phyloP scores from a whole-genome alignment of 2,113 vertebrate species.

The Neopipo cinnamomea region DNA sequence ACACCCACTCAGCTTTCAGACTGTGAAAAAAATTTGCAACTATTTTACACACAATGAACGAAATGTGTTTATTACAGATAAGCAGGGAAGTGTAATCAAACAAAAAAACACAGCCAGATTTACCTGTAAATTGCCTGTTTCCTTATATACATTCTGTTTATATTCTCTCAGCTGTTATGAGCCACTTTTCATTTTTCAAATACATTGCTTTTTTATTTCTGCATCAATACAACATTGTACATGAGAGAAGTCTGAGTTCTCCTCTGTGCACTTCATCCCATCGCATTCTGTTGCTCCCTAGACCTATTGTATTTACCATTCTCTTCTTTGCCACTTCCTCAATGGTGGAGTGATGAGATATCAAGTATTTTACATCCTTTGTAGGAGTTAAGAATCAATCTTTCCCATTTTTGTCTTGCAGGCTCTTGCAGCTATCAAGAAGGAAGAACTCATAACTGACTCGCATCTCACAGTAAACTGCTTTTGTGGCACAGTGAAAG shows the following conservation, averaged over 20 bases:
- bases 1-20: neutral
- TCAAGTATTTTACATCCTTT: neutral
- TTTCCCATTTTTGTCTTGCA: neutral
- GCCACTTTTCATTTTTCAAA: neutral
- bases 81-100: neutral
- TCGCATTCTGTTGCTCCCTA: neutral
- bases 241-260: neutral
- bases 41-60: neutral
- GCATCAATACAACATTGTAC: neutral
- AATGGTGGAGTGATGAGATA: fast-evolving
- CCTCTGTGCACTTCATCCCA: neutral
- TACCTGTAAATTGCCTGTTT: neutral
- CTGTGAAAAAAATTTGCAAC: neutral
- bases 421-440: neutral
- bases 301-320: neutral
- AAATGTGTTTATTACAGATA: neutral
- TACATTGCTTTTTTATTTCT: neutral
- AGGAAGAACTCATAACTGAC: neutral
- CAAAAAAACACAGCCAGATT: neutral
- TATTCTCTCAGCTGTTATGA: neutral
- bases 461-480: neutral
- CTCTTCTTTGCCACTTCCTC: neutral
- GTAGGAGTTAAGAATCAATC: neutral
- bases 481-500: neutral
- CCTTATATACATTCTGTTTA: neutral